Percentiles rank a stretch among this genome's conserved stretches.
phyloP scores from a whole-genome alignment of 1,140 invertebrate species.

The Frieseomelitta varia region DNA sequence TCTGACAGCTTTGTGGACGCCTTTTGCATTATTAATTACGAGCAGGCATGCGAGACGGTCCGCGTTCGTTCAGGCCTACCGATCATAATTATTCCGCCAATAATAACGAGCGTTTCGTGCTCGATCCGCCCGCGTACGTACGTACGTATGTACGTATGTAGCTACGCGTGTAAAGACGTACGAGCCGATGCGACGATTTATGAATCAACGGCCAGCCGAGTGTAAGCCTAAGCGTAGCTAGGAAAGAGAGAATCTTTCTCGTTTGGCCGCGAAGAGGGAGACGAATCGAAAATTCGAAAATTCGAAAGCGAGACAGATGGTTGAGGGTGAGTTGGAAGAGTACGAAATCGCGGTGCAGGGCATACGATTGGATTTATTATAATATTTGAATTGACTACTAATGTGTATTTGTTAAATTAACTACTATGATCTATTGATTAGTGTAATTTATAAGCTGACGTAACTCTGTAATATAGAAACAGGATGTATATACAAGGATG shows the following conservation, averaged over 20 bases:
- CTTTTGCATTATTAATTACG: slow-evolving; percentile 80
- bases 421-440: no score
- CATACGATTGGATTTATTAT: no score
- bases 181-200: slow-evolving; percentile 60
- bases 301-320: no score
- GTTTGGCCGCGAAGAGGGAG: neutral
- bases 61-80: slow-evolving; percentile 56
- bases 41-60: slow-evolving; percentile 81
- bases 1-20: slow-evolving; percentile 79
- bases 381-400: no score
- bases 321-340: no score
- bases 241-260: neutral
- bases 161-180: neutral
- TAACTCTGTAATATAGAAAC: no score
- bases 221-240: slow-evolving; percentile 50
- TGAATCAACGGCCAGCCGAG: slow-evolving; percentile 42
- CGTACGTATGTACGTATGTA: slow-evolving; percentile 20
- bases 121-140: neutral
- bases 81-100: slow-evolving; percentile 71
- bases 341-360: no score
- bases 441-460: no score
- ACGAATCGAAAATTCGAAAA: neutral
- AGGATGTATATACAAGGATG: no score
- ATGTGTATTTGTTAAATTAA: no score
- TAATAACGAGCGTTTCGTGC: slow-evolving; percentile 58